phyloP scores from a whole-genome alignment of 1,140 invertebrate genomes.

The Hesperophylax magnus region DNA sequence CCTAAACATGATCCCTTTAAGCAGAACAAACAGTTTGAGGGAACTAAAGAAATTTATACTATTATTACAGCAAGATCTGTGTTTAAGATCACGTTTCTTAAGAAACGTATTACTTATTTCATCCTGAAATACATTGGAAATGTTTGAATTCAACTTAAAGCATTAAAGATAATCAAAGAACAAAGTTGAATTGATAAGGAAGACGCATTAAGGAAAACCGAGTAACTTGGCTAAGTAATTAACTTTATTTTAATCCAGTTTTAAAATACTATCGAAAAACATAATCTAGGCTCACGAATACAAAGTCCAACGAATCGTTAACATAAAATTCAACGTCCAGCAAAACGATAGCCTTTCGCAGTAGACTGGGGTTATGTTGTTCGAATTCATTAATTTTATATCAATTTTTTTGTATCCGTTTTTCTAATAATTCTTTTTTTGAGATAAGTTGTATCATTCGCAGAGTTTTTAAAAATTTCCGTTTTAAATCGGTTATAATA shows the following conservation, averaged over 20 bases:
- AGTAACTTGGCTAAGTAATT: not conserved
- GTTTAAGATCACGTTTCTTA: too few species aligned
- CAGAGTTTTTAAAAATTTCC: too few species aligned
- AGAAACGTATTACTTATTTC: too few species aligned
- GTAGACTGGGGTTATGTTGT: not conserved
- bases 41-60: not conserved
- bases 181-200: too few species aligned
- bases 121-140: too few species aligned
- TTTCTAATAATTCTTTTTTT: too few species aligned
- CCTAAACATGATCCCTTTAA: not conserved
- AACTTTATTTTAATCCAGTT: not conserved
- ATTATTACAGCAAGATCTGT: not conserved
- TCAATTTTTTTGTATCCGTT: too few species aligned
- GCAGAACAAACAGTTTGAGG: not conserved
- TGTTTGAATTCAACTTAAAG: too few species aligned
- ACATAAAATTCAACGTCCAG: not conserved
- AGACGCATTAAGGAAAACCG: not conserved
- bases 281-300: conserved; percentile 11
- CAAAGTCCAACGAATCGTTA: not conserved
- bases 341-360: not conserved
- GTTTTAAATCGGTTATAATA: too few species aligned
- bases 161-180: too few species aligned
- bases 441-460: too few species aligned
- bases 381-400: not conserved
- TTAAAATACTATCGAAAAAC: conserved; percentile 7